Conservation (phyloP, 2,113 vertebrate genomes). For the Montifringilla adamsi region DNA sequence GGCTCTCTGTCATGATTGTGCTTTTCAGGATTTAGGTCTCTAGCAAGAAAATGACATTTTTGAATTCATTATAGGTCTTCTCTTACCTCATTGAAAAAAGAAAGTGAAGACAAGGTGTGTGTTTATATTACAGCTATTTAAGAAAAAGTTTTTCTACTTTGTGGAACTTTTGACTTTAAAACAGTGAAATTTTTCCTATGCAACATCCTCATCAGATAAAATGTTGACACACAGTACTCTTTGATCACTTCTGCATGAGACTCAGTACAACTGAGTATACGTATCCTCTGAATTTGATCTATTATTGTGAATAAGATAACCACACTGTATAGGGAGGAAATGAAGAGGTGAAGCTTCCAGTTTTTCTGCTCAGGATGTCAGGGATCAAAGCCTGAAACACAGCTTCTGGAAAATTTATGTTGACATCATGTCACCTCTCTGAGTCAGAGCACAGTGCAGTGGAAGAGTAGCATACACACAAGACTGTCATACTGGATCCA, state of each 20-base stretch:
- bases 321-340: neutral
- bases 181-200: neutral
- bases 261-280: neutral
- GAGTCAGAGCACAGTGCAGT: neutral
- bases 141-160: neutral
- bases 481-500: neutral
- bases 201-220: neutral
- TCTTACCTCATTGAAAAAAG: neutral
- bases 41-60: neutral
- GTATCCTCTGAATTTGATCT: neutral
- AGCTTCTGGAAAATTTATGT: constrained; percentile 1
- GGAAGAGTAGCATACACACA: neutral
- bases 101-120: neutral
- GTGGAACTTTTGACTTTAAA: neutral
- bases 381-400: neutral
- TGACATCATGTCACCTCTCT: neutral
- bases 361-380: neutral
- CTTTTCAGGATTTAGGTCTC: neutral
- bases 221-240: neutral
- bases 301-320: neutral
- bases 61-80: neutral
- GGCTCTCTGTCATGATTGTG: neutral
- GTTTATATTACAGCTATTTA: neutral
- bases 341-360: neutral
- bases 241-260: neutral